phyloP scores from a whole-genome alignment of 2,888 invertebrate genomes.

The Cantharis rustica region DNA sequence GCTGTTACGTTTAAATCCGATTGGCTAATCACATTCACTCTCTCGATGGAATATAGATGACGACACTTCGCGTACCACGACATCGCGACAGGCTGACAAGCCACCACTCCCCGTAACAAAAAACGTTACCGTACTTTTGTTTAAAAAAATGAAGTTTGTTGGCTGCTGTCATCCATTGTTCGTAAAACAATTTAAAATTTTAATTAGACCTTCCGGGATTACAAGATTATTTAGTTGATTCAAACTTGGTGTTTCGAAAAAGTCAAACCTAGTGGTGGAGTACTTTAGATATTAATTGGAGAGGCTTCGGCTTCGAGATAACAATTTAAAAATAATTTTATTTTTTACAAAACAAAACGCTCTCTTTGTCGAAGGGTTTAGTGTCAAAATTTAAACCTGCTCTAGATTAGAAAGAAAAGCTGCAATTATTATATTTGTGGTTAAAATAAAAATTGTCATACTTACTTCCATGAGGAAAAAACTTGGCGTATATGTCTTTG shows the following conservation, averaged over 20 bases:
- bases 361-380: neutral
- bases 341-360: neutral
- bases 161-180: neutral
- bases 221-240: neutral
- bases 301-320: too few relatives aligned
- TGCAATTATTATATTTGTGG: neutral
- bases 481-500: constrained; percentile 97
- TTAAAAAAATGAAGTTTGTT: neutral
- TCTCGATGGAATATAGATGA: too few relatives aligned
- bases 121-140: neutral
- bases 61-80: too few relatives aligned
- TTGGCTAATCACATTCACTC: too few relatives aligned
- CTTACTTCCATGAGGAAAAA: constrained; percentile 98
- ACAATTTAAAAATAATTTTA: too few relatives aligned
- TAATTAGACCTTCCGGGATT: neutral
- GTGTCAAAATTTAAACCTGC: neutral
- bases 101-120: neutral
- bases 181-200: neutral
- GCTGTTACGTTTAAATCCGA: neutral
- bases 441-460: constrained; percentile 46
- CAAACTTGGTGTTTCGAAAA: neutral
- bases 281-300: neutral
- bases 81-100: too few relatives aligned
- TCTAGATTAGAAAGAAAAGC: neutral
- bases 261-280: neutral